Conservation (phyloP, 2,113 vertebrate genomes). For the Pontoporia blainvillei region DNA sequence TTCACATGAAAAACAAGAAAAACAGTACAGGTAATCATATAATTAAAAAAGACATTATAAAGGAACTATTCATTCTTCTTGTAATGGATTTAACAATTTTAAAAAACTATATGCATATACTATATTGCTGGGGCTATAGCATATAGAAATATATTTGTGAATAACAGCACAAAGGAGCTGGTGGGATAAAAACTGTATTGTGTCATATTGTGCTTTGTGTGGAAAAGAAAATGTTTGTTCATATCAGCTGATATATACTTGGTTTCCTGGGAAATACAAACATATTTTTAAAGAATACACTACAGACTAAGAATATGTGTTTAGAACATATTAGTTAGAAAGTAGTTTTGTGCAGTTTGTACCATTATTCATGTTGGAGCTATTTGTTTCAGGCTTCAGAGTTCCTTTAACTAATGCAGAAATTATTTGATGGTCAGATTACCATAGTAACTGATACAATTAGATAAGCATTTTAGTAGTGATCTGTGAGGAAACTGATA, state of each 20-base stretch:
- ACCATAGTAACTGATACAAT: not conserved
- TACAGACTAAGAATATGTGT: not conserved
- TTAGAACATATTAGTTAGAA: not conserved
- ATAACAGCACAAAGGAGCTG: not conserved
- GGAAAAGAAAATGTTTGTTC: not conserved
- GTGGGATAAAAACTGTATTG: not conserved
- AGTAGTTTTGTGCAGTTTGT: not conserved
- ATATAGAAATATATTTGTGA: not conserved
- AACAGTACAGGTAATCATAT: not conserved
- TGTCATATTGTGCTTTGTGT: not conserved
- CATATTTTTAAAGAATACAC: not conserved
- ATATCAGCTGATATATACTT: not conserved
- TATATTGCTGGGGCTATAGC: not conserved
- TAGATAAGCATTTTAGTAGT: not conserved
- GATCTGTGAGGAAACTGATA: not conserved
- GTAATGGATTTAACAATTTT: not conserved
- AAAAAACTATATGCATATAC: not conserved
- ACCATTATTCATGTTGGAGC: not conserved
- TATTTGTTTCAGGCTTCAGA: not conserved
- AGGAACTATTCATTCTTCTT: not conserved
- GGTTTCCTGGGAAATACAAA: not conserved
- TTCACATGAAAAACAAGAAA: not conserved
- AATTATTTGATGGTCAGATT: not conserved
- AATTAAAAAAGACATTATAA: not conserved
- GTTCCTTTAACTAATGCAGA: not conserved